Evolutionary conservation across 2,888 invertebrate species (phyloP), one percentile per base, ranked within the genome.

Genomic region (Nycteola revayana): DNA sequence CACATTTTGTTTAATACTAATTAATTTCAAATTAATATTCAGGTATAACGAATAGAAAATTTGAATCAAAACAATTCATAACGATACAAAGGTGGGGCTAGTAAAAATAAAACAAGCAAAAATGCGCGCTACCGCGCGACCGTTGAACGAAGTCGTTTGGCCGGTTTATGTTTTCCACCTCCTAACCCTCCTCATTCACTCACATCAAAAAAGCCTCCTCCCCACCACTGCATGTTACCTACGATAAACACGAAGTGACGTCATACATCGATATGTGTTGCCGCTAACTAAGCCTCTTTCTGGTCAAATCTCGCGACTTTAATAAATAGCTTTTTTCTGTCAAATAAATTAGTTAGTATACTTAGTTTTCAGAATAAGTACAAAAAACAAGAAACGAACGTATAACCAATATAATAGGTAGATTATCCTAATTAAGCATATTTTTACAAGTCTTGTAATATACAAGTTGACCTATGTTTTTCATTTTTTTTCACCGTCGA

Each of bases 131-230:
- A 51, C 69, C 56, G 75, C 72, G 69, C 86, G 82, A 83, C 88
- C 87, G 88, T 87, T 87, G 85, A 65, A 75, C 75, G 76, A 77
- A 85, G 86, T 77, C 66, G 87, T 86, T 84, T 77, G 80, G 79
- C 86, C 83, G 83, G 88, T 87, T 88, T 45, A 27, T 43, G 42
- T 68, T 69, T 63, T 60, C 66, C 59, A 65, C 51, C 45, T 55
- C 65, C 68, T 70, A 71, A 62, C 75, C 63, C 71, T 67, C 75
- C 63, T 62, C 53, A 53, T 55, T 66, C 52, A 50, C 44, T 69
- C 70, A 32, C 40, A 40, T 39, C 22, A 44, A 43, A 33, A 62
- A 78, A 84, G 79, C 84, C 81, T 82, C 72, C 74, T 72, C 71
- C 71, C 74, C 58, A 51, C 62, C 52, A 9, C 1, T 23, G n/a